These are phyloP conservation scores for Megathymus violae DNA, from an alignment of 1,140 invertebrate genomes.

Conservation along the genomic window DNA sequence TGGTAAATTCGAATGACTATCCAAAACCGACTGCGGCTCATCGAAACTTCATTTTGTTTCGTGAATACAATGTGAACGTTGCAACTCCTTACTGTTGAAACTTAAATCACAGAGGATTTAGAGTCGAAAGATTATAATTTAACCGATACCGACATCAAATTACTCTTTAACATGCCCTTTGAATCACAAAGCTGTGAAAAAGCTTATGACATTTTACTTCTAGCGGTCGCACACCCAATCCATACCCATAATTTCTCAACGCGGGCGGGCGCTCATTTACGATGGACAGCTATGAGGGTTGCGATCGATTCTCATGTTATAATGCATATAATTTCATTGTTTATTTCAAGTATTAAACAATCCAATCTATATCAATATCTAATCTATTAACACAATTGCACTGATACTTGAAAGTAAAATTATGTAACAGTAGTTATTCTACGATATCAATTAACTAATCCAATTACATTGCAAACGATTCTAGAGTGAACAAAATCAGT, in stretches of 20 bases:
- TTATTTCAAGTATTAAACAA: too few relatives aligned
- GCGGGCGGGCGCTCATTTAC: too few relatives aligned
- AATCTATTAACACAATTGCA: neutral
- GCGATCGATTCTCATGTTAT: too few relatives aligned
- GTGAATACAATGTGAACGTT: conserved; percentile 1
- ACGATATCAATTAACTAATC: neutral
- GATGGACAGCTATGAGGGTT: too few relatives aligned
- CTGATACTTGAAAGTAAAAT: conserved; percentile 6
- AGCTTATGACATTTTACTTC: too few relatives aligned
- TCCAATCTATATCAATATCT: neutral
- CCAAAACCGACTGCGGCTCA: conserved; percentile 42
- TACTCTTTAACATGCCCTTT: neutral
- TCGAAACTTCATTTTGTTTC: conserved; percentile 50
- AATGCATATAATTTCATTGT: too few relatives aligned
- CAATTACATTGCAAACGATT: conserved; percentile 1
- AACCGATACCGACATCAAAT: too few relatives aligned
- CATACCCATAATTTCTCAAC: too few relatives aligned
- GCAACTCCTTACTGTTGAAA: too few relatives aligned
- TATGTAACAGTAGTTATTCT: neutral
- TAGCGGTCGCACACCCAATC: too few relatives aligned
- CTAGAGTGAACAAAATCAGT: conserved; percentile 1
- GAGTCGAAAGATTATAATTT: neutral
- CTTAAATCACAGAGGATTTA: too few relatives aligned
- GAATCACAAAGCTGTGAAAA: too few relatives aligned
- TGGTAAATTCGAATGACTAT: conserved; percentile 60